Base-by-base conservation (phyloP, 2,797 vertebrate genomes). In the Malacoctenus gilli region DNA sequence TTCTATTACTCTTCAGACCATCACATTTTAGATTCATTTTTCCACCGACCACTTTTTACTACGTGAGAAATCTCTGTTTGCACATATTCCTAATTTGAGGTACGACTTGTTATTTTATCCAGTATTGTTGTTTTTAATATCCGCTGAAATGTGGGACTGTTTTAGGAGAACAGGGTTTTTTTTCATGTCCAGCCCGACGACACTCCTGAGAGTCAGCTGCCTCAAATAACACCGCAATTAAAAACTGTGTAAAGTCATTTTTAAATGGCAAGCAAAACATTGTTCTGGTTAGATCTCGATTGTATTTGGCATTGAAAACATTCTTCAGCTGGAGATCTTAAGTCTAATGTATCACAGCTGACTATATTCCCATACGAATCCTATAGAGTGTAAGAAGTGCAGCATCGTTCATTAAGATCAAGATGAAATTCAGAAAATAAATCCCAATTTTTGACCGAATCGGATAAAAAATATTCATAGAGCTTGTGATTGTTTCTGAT, bases 21-120 rank as follows among this genome's bases (percentile, higher is more conserved):
- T n/a, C n/a, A n/a, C 13, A 30, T 25, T 66, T 60, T 38, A 60
- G 57, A 72, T 39, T 47, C 28, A 71, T 67, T 71, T 63, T 44
- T 32, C 30, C 41, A 21, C 50, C 28, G 25, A 13, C 5, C 16
- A 57, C 52, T 23, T 62, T 48, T 60, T 15, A 16, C 59, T 31
- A 44, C 5, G 1, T 40, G 44, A 40, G 31, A 53, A 47, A 50
- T 44, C 8, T 23, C 8, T 39, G 34, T 22, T 41, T 55, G 1
- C 18, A 51, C 25, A 28, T 28, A 28, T 28, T 28, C 25, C 6
- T 28, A 19, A 46, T 31, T 31, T 7, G 35, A 47, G 13, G n/a
- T 67, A 19, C 15, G 20, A 39, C 8, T 43, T 22, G 11, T 47
- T 61, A 49, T 23, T 9, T 21, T 32, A 37, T 16, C 21, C 28